These are phyloP conservation scores for Corvus moneduloides DNA, from an alignment of 2,113 vertebrate species.

Conservation along the genomic window DNA sequence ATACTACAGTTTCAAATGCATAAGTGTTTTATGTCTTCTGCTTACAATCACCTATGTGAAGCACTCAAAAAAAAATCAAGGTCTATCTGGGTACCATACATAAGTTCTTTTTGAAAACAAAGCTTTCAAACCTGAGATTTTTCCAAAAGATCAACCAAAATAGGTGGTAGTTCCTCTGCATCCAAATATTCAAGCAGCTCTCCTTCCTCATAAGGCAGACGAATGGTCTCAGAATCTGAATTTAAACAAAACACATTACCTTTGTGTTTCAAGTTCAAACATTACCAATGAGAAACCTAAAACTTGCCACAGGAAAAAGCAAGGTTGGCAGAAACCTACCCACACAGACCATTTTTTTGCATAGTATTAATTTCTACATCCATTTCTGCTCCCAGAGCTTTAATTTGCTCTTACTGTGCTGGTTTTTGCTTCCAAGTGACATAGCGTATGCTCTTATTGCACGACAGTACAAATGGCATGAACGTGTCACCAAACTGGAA, in stretches of 20 bases:
- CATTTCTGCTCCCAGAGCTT: background rate
- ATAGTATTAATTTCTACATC: background rate
- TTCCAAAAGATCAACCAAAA: conserved; percentile 97
- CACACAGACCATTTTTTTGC: background rate
- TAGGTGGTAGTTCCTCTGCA: conserved; percentile 94
- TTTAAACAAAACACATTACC: background rate
- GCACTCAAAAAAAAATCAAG: background rate
- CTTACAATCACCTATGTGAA: background rate
- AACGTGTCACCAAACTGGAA: background rate
- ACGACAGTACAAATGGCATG: background rate
- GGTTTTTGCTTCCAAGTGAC: background rate
- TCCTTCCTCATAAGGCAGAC: conserved; percentile 95
- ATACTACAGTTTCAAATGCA: background rate
- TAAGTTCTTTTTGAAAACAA: background rate
- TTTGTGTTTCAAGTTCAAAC: background rate
- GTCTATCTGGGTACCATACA: background rate
- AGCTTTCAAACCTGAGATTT: conserved; percentile 90
- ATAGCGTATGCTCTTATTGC: background rate
- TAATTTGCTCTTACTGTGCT: background rate
- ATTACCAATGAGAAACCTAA: background rate
- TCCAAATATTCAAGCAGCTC: conserved; percentile 97
- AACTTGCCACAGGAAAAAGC: background rate
- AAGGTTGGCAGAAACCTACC: background rate
- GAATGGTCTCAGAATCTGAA: conserved; percentile 97
- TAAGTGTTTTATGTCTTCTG: background rate